Evolutionary conservation across 1,140 invertebrate species (phyloP), one percentile per base, ranked within the genome.

Genomic region (Armadillidium nasatum): DNA sequence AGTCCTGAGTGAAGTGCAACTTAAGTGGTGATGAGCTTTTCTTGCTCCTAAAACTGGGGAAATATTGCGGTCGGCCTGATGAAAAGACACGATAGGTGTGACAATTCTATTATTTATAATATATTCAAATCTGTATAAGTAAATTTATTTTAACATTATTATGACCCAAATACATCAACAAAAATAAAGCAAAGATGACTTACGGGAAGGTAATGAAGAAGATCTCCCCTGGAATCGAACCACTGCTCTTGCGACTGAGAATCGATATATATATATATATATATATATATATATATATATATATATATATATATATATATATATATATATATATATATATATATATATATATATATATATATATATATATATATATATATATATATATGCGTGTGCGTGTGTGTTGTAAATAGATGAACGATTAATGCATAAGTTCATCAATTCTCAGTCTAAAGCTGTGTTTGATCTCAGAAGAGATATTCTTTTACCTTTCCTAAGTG

Each of bases 11-110:
- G 80, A 81, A 23, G 80, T 77, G 73, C 78, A 77, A 75, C 80
- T 81, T 46, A 81, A 69, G 73, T 81, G 80, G 54, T 81, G 74
- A 10, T 22, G 72, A 11, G 80, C 80, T 70, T 81, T 76, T 23
- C 80, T 75, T 45, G 80, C 75, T 72, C 80, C 80, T 46, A 81
- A 73, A 45, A 81, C 80, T 23, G 80, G 80, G 4, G 80, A 81
- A 45, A 81, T 44, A 46, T 73, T 81, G 33, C 80, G 80, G 74
- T 81, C 80, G 68, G 74, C 77, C 80, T 81, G 77, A 21, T 46
- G n/a, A n/a, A 44, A 75, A n/a, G 19, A 21, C 13, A 69, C 9
- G 66, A 21, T 60, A 15, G 15, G 6, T 6, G 2, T 33, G 33
- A 33, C 33, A 33, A n/a, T n/a, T n/a, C n/a, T n/a, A n/a, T n/a